Conservation (phyloP, 2,797 vertebrate species). For the Neolamprologus multifasciatus region DNA sequence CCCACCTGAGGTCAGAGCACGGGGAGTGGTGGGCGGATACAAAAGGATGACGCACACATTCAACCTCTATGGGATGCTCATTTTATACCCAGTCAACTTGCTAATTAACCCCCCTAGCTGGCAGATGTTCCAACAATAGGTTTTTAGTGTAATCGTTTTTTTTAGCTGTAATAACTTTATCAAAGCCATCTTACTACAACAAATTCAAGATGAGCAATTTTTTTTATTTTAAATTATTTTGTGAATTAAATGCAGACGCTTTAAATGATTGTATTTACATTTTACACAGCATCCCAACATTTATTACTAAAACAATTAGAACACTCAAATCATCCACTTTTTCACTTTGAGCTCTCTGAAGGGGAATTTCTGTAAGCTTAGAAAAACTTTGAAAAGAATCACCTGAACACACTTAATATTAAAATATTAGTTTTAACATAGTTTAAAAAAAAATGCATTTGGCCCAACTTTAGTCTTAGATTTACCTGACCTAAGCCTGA, state of each 20-base stretch:
- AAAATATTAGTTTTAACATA: not conserved
- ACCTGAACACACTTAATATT: not conserved
- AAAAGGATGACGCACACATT: not conserved
- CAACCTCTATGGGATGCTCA: not conserved
- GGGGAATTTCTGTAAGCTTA: not conserved
- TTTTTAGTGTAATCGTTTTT: not conserved
- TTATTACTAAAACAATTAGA: not conserved
- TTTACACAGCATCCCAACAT: not conserved
- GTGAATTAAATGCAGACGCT: rapidly evolving
- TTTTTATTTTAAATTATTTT: not conserved
- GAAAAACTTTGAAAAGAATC: not conserved
- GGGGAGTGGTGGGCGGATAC: not conserved
- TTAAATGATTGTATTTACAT: not conserved
- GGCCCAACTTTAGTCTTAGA: not conserved
- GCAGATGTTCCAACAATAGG: not conserved
- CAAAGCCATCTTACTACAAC: not conserved
- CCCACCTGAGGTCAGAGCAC: conserved; percentile 81
- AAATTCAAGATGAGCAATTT: not conserved
- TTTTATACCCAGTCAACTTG: not conserved
- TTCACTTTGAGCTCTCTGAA: not conserved
- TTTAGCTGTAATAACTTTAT: not conserved
- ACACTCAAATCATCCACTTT: not conserved
- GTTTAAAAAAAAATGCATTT: not conserved
- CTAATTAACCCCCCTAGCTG: rapidly evolving
- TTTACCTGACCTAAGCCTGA: not conserved